These are phyloP conservation scores for Eugnorisma glareosa DNA, from an alignment of 2,888 invertebrate species.

Conservation along the genomic window DNA sequence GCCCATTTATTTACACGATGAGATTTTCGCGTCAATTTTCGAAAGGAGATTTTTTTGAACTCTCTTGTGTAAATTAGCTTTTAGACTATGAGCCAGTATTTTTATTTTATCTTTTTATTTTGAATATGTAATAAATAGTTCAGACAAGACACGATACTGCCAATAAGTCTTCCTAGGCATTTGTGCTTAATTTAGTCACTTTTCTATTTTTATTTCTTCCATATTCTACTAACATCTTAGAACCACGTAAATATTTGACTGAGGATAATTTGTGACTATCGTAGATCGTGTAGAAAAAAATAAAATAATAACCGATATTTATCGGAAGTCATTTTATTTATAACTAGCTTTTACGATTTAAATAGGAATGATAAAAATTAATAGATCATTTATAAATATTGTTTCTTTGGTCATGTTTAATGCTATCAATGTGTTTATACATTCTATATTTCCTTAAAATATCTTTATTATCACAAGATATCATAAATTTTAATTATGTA, in stretches of 20 bases:
- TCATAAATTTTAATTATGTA: slow-evolving; percentile 18
- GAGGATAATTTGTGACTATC: slow-evolving; percentile 62
- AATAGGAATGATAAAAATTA: slow-evolving; percentile 29
- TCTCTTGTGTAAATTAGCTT: slow-evolving; percentile 19
- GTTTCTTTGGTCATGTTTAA: slow-evolving; percentile 19
- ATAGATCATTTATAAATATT: slow-evolving; percentile 18
- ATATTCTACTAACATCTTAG: slow-evolving; percentile 44
- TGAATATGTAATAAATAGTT: slow-evolving; percentile 6
- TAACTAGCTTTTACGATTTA: slow-evolving; percentile 44
- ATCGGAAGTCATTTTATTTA: slow-evolving; percentile 55
- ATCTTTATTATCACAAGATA: slow-evolving; percentile 6
- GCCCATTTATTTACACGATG: slow-evolving; percentile 10
- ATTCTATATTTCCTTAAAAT: slow-evolving; percentile 1
- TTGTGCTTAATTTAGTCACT: slow-evolving; percentile 49
- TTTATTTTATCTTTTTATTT: slow-evolving; percentile 11
- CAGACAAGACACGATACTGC: slow-evolving; percentile 50
- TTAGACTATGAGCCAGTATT: slow-evolving; percentile 48
- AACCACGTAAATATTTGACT: slow-evolving; percentile 60
- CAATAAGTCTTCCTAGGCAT: slow-evolving; percentile 61
- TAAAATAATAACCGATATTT: slow-evolving; percentile 49
- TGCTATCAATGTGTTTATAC: slow-evolving; percentile 5
- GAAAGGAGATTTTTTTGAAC: neutral
- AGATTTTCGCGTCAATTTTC: neutral
- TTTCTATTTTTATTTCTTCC: slow-evolving; percentile 23
- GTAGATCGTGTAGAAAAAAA: slow-evolving; percentile 36